Base-by-base conservation (phyloP, 2,113 vertebrate species). In the Lepidothrix coronata region DNA sequence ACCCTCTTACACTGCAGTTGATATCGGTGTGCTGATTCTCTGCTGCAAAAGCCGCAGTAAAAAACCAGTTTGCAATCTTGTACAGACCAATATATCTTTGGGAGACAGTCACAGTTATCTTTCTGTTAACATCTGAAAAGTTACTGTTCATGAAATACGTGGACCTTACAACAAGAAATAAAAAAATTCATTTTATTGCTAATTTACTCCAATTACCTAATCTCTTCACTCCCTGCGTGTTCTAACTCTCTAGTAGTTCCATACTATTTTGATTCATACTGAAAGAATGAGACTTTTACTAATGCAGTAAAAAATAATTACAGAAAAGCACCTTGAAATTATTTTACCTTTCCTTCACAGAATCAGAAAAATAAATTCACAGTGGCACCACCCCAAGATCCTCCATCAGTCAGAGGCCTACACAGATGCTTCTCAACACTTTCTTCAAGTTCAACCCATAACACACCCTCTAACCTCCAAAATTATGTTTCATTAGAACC, bases 321-420 rank as follows among this genome's bases (percentile, higher is more conserved):
- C 2, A 57, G 28, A 81, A 91, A 86, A 33, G 43, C 14, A 74
- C 7, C 23, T 51, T 30, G 31, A 63, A 54, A 43, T 59, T 72
- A 48, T 16, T 78, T 85, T 20, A 58, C n/a, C 23, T 46, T 83
- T 77, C 39, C 80, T 0, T 30, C 55, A 77, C 37, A 61, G 1
- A 70, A 81, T 11, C 18, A 74, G n/a, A 57, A 91, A 76, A 87
- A 41, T 22, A 70, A 83, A 77, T 14, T 9, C 58, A 48, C 39
- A 63, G 2, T 17, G 16, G 28, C 15, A 80, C 37, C 12, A 66
- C 0, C 1, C 0, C 63, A 65, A 55, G 31, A 41, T 23, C 44
- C 12, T 88, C 23, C 9, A 72, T 9, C n/a, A 66, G 31, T 41
- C 41, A 76, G 37, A 87, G 24, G 31, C 7, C 18, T 59, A 20